Base-by-base conservation (phyloP, 1,140 invertebrate species). In the Papilio xuthus region DNA sequence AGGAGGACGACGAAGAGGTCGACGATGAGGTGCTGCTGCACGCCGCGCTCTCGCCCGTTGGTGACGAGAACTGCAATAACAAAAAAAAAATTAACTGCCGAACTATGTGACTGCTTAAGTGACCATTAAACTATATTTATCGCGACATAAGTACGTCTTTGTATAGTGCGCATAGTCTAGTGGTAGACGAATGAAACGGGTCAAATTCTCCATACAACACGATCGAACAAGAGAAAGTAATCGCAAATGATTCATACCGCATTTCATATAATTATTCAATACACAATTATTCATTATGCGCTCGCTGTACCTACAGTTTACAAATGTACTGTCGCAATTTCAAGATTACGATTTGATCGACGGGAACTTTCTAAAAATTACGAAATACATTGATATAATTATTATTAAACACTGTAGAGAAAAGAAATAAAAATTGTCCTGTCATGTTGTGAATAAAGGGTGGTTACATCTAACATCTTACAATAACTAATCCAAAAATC, bases 11-110 rank as follows among this genome's bases (percentile, higher is more conserved):
- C 12, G 91, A 91, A 0, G 91, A 92, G 1, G 90, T 90, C 10
- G 91, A 91, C 1, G 92, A 93, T 0, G 90, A 92, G 26, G 91
- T 88, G 76, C 91, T 92, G 79, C 90, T 93, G 42, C 91, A 91
- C 26, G 87, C 90, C 2, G 78, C 89, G 74, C 84, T 90, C 81
- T 92, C 90, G 32, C 84, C 86, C 41, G 84, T 82, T 23, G 90
- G 89, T 9, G 90, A 91, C 26, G 87, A 80, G 82, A 93, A 93
- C 92, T 93, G 83, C 76, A 77, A 78, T 78, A 60, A 78, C 50
- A 18, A 20, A 7, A 42, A 42, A 70, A 71, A 63, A 6, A 26
- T 60, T 60, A 60, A 60, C 10, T 53, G 18, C 15, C 50, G 7
- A 53, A 53, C 50, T 53, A 44, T 7, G 18, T 18, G 18, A 44